Evolutionary conservation across 2,797 vertebrate species (phyloP), one percentile per base, ranked within the genome.

Genomic region (Novumbra hubbsi): DNA sequence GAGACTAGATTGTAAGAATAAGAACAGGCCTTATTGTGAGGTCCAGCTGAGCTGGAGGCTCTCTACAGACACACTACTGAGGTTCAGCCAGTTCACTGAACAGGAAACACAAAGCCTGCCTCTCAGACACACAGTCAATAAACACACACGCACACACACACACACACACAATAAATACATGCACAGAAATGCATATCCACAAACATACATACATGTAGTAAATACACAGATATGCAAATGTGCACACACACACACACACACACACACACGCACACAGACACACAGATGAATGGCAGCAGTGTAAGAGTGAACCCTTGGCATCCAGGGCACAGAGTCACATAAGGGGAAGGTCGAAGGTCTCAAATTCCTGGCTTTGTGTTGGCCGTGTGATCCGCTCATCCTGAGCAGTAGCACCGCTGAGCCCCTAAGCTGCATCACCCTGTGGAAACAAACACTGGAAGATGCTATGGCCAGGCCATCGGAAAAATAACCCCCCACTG

Each of bases 301-400:
- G 45, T 73, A 81, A 76, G 60, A 74, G 74, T 55, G 50, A 48
- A 76, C 80, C 75, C 66, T 17, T n/a, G 70, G 78, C 78, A 30
- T 52, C 8, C 8, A 76, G 80, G 84, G 28, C 21, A 65, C 48
- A 77, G 62, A 55, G 17, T 48, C 73, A 73, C 68, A 80, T 70
- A 63, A 74, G 66, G 41, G 70, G 73, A 34, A 76, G 82, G 78
- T 84, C 76, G 82, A 62, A 83, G 86, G 80, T 89, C 81, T 73
- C 24, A 24, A 14, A 27, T 71, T 75, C 64, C 75, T 73, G 78
- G 78, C 77, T 78, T 76, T n/a, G 48, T 32, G 38, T 2, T 32
- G 70, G 50, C 1, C 19, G 84, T 82, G 83, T 80, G 70, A 82
- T 76, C 75, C 75, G 83, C 78, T 78, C 76, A 75, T 74, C 72